Evolutionary conservation across 2,797 vertebrate species (phyloP), one percentile per base, ranked within the genome.

Genomic region (Lithobates sylvaticus): DNA sequence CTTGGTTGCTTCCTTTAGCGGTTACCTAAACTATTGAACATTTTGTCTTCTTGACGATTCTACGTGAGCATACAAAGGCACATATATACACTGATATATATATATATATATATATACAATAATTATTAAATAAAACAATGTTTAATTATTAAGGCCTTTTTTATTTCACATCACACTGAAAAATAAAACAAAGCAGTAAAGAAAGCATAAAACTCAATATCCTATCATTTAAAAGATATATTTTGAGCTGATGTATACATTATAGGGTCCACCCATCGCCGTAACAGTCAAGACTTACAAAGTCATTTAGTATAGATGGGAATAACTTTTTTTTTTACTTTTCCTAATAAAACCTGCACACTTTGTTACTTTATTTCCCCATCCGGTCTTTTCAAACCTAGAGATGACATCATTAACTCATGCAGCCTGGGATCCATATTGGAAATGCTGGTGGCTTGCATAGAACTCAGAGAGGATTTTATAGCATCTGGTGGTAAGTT

Each of bases 401-500:
- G 81, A 89, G 89, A 90, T 92, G 90, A 85, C n/a, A 39, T 58
- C 26, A 10, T 91, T 91, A 93, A 93, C 91, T 92, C 61, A 78
- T 76, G 18, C 12, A 72, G 88, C 89, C 90, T 36, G 78, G 82
- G 21, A 1, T 90, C 91, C 81, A 84, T 85, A 80, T 0, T 3
- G 80, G 89, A 85, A 91, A 92, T 90, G 27, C 64, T 89, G 89
- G 0, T 92, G 36, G 3, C 27, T 61, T 78, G 84, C 81, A 91
- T 85, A 76, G 85, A 90, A 23, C 75, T 84, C 87, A 78, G 89
- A 88, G 90, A 93, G 91, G 90, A 89, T 93, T 92, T 92, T 90
- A 90, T 50, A 89, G 89, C 91, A 94, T 93, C 93, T 95, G 94
- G 90, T 95, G 94, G 90, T 83, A 65, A 85, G 87, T 92, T 94